Evolutionary conservation across 2,888 invertebrate genomes (phyloP), one percentile per base, ranked within the genome.

Genomic region (Spodoptera picta): DNA sequence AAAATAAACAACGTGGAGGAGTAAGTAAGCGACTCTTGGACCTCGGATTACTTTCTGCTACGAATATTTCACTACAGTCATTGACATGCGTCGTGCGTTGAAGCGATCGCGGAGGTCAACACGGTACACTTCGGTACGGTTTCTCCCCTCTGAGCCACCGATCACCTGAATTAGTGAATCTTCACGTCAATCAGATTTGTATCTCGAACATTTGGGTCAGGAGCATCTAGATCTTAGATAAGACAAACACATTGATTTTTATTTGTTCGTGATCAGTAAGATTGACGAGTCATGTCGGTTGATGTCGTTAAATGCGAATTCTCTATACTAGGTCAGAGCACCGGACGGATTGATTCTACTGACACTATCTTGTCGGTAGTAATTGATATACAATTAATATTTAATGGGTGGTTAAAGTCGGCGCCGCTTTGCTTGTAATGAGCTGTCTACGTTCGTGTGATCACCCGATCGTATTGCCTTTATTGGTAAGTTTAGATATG

Each of bases 121-220:
- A 74, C 77, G 77, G 75, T 77, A 79, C 76, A 77, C 69, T 51
- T 55, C 49, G 57, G 77, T 81, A 73, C 79, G 78, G 83, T 86
- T 86, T 83, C 82, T 77, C 81, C 79, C 70, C 68, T 47, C 14
- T 46, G 57, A 48, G 60, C 49, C 65, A 52, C 48, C 23, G 82
- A 69, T 57, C 64, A 31, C 59, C 56, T 70, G 82, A 84, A 88
- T 89, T 87, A 87, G 88, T 89, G 89, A 85, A 90, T 90, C 90
- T 92, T 88, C 88, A 86, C 86, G 87, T 92, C 92, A 89, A 85
- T 89, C 87, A 88, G 92, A 92, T 81, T 67, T 79, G 82, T 88
- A 92, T 92, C 92, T 86, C 61, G 69, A 87, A 88, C 89, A 92
- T 93, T 90, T 86, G 83, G 92, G 93, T 92, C 88, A 92, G 85